Percentiles rank a stretch among this genome's conserved stretches.
Evolutionary conservation across 2,113 vertebrate species (phyloP).

Genomic region (Vireo altiloquus): DNA sequence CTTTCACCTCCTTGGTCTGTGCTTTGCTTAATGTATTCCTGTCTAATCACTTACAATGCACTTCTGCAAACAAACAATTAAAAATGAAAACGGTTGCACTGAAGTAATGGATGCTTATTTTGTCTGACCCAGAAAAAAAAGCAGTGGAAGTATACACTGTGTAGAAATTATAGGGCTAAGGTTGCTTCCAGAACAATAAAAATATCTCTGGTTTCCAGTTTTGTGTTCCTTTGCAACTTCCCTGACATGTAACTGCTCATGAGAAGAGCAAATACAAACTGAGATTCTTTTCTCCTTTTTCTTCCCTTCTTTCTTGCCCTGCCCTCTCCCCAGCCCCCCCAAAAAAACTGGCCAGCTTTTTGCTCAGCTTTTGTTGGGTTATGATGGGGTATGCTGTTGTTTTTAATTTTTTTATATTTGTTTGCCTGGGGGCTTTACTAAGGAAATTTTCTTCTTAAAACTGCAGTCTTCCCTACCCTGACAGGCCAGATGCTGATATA

Average conservation of each 20-base stretch:
- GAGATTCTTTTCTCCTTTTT: background rate
- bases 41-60: background rate
- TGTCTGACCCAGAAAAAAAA: background rate
- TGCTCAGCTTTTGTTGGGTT: background rate
- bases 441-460: background rate
- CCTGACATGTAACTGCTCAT: background rate
- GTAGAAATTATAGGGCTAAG: background rate
- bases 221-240: background rate
- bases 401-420: background rate
- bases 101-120: background rate
- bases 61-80: background rate
- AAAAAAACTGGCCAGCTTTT: background rate
- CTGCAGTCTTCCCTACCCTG: background rate
- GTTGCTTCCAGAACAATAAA: background rate
- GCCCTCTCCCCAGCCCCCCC: accelerated
- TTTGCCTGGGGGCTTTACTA: accelerated
- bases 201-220: background rate
- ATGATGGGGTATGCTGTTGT: accelerated
- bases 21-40: background rate
- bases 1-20: background rate
- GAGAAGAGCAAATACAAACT: background rate
- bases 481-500: background rate
- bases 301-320: background rate
- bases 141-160: background rate
- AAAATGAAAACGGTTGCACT: background rate